Evolutionary conservation across 2,797 vertebrate species (phyloP), one percentile per base, ranked within the genome.

Genomic region (Synanceia verrucosa): DNA sequence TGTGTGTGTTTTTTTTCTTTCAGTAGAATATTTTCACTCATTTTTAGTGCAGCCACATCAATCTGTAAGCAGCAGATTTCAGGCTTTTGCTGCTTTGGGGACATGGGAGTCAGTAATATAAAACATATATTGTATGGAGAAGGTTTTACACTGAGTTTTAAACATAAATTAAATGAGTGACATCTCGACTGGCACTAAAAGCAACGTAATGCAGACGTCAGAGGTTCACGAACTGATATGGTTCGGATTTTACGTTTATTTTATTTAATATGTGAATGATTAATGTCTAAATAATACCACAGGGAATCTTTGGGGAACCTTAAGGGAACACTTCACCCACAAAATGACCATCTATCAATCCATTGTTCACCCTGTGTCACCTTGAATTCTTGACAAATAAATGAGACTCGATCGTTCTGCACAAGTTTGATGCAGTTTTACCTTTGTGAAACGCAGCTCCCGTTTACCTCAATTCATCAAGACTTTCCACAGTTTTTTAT

Each of bases 1-100:
- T n/a, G n/a, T 76, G 56, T 83, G 56, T 68, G 59, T 61, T 63
- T 70, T 84, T 84, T 88, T 64, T 39, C 70, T 76, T 78, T 78
- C 41, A 60, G 59, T 72, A 10, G 48, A 76, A 66, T 72, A 73
- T 85, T 83, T 80, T 79, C 23, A 5, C 59, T 57, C 46, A 5
- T 64, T 60, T 64, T 60, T 5, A 67, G 26, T 62, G 73, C 44
- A 46, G 51, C 65, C 53, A 43, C 52, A 72, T 78, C 71, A 78
- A 57, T 75, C 76, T 82, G 50, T 69, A 65, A 81, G 69, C 63
- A 52, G 58, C 74, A 76, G 70, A 66, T 70, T 73, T 76, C 48
- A 70, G 59, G 52, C 70, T 59, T 51, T 28, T 52, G 61, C 33
- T 70, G 64, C 76, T 74, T 39, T 78, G 64, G 73, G 75, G 55